phyloP scores from a whole-genome alignment of 2,888 invertebrate species.

The Ligdia adustata region DNA sequence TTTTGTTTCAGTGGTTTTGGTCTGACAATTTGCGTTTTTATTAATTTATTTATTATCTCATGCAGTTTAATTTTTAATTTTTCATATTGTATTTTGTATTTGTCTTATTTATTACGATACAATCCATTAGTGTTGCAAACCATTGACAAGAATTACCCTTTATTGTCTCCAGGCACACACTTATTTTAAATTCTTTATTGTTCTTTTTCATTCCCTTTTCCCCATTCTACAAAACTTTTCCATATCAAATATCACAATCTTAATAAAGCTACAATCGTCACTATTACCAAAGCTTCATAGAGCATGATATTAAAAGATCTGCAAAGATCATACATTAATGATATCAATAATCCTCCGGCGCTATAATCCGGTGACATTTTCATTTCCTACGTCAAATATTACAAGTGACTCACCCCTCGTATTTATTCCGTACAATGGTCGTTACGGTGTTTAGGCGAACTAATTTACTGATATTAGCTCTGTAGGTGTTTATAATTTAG shows the following conservation, averaged over 20 bases:
- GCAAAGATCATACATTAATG: constrained; percentile 30
- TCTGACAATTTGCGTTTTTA: too few species aligned
- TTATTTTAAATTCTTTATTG: too few species aligned
- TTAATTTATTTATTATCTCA: too few species aligned
- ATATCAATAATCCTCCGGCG: constrained; percentile 73
- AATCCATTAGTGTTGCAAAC: too few species aligned
- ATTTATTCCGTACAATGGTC: constrained; percentile 58
- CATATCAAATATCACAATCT: constrained; percentile 6
- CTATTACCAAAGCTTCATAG: background rate
- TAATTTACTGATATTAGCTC: constrained; percentile 47
- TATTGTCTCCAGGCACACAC: too few species aligned
- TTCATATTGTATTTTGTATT: too few species aligned
- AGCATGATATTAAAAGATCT: constrained; percentile 9
- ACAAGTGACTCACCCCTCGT: constrained; percentile 39
- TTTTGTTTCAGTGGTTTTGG: too few species aligned
- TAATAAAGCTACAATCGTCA: constrained; percentile 7
- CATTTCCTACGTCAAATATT: constrained; percentile 79
- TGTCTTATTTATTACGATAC: too few species aligned
- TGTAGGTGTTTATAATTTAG: constrained; percentile 18
- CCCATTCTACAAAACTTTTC: background rate
- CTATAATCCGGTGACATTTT: constrained; percentile 79
- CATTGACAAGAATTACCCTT: too few species aligned
- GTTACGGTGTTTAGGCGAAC: constrained; percentile 55
- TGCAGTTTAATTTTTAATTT: too few species aligned
- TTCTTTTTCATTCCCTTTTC: too few species aligned